A percentile compares a stretch with the other conserved stretches of the same genome.
Evolutionary conservation across 2,797 vertebrate species (phyloP).

Genomic region (Cheracebus regulus): DNA sequence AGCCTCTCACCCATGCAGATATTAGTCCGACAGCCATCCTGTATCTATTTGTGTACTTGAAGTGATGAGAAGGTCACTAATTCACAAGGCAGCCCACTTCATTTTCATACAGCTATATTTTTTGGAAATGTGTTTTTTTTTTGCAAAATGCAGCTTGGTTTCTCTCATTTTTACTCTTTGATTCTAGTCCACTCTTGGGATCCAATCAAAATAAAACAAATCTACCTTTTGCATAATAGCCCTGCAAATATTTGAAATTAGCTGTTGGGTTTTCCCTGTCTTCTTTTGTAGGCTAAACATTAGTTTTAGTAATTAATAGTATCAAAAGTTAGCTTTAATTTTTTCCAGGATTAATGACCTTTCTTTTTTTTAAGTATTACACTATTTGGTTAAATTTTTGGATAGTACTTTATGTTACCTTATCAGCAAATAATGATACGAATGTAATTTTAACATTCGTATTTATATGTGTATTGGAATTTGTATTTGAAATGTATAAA

Average conservation of each 20-base stretch:
- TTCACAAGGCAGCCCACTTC: not conserved
- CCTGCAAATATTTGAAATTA: not conserved
- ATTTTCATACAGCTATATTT: not conserved
- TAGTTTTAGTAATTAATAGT: not conserved
- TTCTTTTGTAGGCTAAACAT: not conserved
- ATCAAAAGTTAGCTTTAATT: not conserved
- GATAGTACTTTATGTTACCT: not conserved
- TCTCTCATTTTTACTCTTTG: constrained; percentile 1
- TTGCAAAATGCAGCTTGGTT: not conserved
- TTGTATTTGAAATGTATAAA: not conserved
- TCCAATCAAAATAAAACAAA: not conserved
- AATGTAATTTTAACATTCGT: not conserved
- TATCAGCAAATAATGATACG: not conserved
- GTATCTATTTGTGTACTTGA: not conserved
- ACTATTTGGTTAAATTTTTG: not conserved
- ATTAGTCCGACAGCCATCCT: not conserved
- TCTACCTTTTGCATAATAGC: not conserved
- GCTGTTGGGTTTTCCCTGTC: not conserved
- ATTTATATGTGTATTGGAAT: not conserved
- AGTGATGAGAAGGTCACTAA: not conserved
- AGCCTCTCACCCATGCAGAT: not conserved
- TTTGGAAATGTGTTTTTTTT: not conserved
- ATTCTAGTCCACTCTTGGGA: not conserved
- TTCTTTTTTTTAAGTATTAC: not conserved
- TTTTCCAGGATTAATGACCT: not conserved